Percentiles rank a stretch among this genome's conserved stretches.
Conservation (phyloP, 1,140 invertebrate species). For the Ceratosolen solmsi region DNA sequence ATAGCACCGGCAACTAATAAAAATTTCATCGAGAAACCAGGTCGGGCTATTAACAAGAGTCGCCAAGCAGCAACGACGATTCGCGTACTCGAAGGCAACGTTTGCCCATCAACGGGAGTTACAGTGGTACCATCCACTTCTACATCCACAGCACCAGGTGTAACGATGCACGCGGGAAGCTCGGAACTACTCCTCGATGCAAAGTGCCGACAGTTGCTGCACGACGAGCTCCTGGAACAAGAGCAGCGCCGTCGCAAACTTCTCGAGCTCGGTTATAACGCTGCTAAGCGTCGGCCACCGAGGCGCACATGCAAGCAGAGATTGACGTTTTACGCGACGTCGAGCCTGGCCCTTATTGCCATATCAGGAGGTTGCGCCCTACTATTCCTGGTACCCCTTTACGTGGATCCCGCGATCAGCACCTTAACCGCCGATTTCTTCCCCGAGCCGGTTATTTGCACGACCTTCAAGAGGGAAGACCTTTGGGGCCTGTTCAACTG, state of each 20-base stretch:
- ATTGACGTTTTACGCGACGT: slow-evolving; percentile 85
- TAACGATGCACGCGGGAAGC: slow-evolving; percentile 34
- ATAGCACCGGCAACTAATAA: slow-evolving; percentile 4
- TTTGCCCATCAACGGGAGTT: neutral
- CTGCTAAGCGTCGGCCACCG: slow-evolving; percentile 71
- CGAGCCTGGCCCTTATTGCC: slow-evolving; percentile 83
- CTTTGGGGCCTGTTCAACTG: slow-evolving; percentile 86
- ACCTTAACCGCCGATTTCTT: slow-evolving; percentile 89
- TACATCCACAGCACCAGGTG: slow-evolving; percentile 20
- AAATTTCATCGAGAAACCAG: neutral
- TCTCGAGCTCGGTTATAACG: slow-evolving; percentile 78
- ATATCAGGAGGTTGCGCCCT: slow-evolving; percentile 87
- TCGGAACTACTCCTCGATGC: slow-evolving; percentile 41
- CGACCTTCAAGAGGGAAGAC: slow-evolving; percentile 84
- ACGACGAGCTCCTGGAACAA: slow-evolving; percentile 74
- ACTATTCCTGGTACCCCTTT: slow-evolving; percentile 89
- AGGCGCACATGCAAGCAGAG: slow-evolving; percentile 82
- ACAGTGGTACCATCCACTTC: slow-evolving; percentile 30
- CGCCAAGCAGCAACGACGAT: neutral
- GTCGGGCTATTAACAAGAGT: neutral
- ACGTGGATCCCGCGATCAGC: slow-evolving; percentile 91
- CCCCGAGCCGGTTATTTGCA: slow-evolving; percentile 83
- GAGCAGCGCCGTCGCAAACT: slow-evolving; percentile 82
- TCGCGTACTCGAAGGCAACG: neutral
- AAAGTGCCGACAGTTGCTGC: slow-evolving; percentile 37